A percentile compares a stretch with the other conserved stretches of the same genome.
Evolutionary conservation across 1,140 invertebrate genomes (phyloP).

Genomic region (Drosophila setifemur): DNA sequence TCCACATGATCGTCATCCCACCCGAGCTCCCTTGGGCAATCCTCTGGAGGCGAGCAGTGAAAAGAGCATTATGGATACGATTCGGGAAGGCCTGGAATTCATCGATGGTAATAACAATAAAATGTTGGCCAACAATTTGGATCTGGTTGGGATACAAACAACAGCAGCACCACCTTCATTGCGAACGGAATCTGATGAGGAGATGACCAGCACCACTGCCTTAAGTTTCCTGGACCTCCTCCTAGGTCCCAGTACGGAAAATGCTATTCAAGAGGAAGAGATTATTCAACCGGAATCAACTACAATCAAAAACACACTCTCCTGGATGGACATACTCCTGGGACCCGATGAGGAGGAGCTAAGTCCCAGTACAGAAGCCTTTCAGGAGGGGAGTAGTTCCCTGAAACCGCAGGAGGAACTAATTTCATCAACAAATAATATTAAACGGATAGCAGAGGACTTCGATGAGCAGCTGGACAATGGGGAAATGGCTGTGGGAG

Average conservation of each 20-base stretch:
- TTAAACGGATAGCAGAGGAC: slow-evolving; percentile 66
- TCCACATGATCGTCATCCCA: slow-evolving; percentile 70
- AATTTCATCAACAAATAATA: slow-evolving; percentile 19
- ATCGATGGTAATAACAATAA: slow-evolving; percentile 79
- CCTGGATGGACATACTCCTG: slow-evolving; percentile 70
- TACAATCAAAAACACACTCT: slow-evolving; percentile 55
- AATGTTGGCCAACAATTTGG: slow-evolving; percentile 66
- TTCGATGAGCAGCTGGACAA: slow-evolving; percentile 61
- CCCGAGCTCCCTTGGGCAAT: slow-evolving; percentile 15
- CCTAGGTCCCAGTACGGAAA: slow-evolving; percentile 56
- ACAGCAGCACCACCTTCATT: slow-evolving; percentile 12
- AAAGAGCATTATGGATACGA: slow-evolving; percentile 74
- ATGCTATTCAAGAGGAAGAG: background rate
- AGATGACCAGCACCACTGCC: slow-evolving; percentile 31
- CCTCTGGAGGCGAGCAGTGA: slow-evolving; percentile 58
- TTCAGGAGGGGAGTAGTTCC: slow-evolving; percentile 12
- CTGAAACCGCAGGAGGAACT: slow-evolving; percentile 6
- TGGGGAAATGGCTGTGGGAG: slow-evolving; percentile 55
- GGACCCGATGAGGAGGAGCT: slow-evolving; percentile 70
- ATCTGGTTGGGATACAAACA: slow-evolving; percentile 31
- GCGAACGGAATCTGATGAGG: slow-evolving; percentile 1
- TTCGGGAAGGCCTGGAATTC: slow-evolving; percentile 77
- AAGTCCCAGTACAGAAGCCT: slow-evolving; percentile 12
- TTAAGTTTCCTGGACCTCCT: slow-evolving; percentile 66
- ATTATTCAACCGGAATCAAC: slow-evolving; percentile 14